These are phyloP conservation scores for Rotaria sp. DNA, from an alignment of 2,888 invertebrate genomes.

Conservation along the genomic window DNA sequence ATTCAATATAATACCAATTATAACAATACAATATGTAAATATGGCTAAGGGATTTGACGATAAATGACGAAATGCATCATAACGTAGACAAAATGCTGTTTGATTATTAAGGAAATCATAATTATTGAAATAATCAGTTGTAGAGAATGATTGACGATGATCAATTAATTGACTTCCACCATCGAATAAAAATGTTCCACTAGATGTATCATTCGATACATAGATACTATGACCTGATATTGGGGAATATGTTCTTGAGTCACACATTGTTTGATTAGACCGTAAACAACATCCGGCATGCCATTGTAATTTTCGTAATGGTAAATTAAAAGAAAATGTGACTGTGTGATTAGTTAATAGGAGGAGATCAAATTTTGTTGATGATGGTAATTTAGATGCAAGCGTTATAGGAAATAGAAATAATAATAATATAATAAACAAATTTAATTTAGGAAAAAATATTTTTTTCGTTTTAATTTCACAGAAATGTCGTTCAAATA, in stretches of 20 bases:
- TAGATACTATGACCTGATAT: background rate
- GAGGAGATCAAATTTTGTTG: background rate
- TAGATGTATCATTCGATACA: background rate
- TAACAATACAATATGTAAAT: background rate
- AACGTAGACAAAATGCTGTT: constrained; percentile 12
- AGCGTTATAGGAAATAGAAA: background rate
- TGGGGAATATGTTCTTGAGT: background rate
- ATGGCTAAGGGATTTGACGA: background rate
- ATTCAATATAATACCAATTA: background rate
- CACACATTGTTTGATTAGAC: background rate
- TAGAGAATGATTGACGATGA: background rate
- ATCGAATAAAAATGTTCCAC: background rate
- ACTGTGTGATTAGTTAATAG: background rate
- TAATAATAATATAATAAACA: background rate
- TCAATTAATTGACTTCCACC: background rate
- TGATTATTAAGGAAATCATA: constrained; percentile 6
- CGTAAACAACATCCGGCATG: background rate
- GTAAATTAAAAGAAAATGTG: background rate
- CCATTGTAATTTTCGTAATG: background rate
- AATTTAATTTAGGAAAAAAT: background rate
- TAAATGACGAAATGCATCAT: background rate
- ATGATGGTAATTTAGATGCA: background rate
- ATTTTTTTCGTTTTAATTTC: background rate
- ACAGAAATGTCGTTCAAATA: background rate
- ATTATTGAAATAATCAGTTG: too few relatives aligned